phyloP scores from a whole-genome alignment of 1,140 invertebrate genomes.

The Reticulitermes speratus region DNA sequence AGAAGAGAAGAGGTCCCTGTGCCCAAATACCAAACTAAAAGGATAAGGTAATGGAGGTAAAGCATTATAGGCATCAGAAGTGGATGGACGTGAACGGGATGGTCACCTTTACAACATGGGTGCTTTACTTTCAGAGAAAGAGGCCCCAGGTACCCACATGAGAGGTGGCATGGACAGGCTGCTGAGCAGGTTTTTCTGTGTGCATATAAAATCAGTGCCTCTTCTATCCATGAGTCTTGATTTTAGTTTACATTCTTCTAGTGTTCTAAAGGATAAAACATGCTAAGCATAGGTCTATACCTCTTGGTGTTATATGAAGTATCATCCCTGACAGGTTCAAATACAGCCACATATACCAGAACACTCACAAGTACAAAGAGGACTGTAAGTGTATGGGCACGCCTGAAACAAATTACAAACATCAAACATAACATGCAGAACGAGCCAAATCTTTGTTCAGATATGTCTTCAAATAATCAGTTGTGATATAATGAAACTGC shows the following conservation, averaged over 20 bases:
- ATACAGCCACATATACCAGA: slow-evolving; percentile 54
- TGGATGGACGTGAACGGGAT: no score
- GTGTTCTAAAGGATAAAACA: not conserved
- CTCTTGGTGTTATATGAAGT: slow-evolving; percentile 54
- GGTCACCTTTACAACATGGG: no score
- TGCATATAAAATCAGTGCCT: not conserved
- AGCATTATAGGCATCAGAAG: no score
- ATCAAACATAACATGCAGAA: slow-evolving; percentile 31
- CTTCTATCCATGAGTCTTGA: not conserved
- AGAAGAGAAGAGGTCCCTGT: no score
- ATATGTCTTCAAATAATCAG: no score
- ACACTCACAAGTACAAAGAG: slow-evolving; percentile 50
- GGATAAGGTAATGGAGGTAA: no score
- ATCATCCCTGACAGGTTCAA: slow-evolving; percentile 48
- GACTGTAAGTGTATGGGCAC: slow-evolving; percentile 55
- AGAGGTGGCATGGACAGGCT: no score
- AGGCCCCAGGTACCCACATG: no score
- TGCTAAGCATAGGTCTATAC: slow-evolving; percentile 39
- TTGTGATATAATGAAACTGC: no score
- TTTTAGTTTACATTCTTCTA: not conserved
- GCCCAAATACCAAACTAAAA: no score
- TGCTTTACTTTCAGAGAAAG: no score
- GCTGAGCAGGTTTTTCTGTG: no score
- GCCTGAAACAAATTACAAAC: slow-evolving; percentile 44
- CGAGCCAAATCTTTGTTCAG: not conserved